Evolutionary conservation across 1,140 invertebrate genomes (phyloP).

Genomic region (Achroia grisella): DNA sequence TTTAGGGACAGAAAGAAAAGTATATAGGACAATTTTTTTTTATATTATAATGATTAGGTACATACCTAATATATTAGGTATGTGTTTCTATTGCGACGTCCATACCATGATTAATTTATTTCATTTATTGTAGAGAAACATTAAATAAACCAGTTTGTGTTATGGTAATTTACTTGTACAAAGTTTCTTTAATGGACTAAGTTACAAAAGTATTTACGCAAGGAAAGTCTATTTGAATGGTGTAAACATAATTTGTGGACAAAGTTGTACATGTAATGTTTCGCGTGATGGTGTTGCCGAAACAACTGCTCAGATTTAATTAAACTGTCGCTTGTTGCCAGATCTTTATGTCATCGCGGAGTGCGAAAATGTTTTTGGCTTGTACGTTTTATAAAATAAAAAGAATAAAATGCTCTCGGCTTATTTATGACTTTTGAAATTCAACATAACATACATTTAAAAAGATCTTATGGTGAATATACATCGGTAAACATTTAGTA

Average conservation of each 20-base stretch:
- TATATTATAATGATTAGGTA: too few species aligned
- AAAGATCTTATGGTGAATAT: too few species aligned
- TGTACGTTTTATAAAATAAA: too few species aligned
- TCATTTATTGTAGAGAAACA: slow-evolving; percentile 23
- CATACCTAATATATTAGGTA: too few species aligned
- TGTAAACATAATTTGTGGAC: slow-evolving; percentile 62
- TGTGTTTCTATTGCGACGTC: neutral
- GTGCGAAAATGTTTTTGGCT: too few species aligned
- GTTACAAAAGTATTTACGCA: slow-evolving; percentile 52
- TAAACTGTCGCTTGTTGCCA: slow-evolving; percentile 32
- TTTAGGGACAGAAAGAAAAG: too few species aligned
- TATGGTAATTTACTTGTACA: slow-evolving; percentile 44
- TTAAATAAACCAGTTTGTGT: slow-evolving; percentile 39
- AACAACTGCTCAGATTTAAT: slow-evolving; percentile 51
- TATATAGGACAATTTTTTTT: too few species aligned
- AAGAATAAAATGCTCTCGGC: too few species aligned
- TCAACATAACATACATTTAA: too few species aligned
- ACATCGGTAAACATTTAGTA: too few species aligned
- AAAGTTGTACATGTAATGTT: slow-evolving; percentile 54
- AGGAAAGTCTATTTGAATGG: slow-evolving; percentile 53
- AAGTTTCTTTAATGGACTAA: slow-evolving; percentile 53
- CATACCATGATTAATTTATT: slow-evolving; percentile 9
- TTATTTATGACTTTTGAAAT: too few species aligned
- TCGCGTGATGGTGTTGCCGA: slow-evolving; percentile 25
- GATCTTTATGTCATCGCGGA: neutral